Base-by-base conservation (phyloP, 2,113 vertebrate species). In the Gopherus evgoodei region DNA sequence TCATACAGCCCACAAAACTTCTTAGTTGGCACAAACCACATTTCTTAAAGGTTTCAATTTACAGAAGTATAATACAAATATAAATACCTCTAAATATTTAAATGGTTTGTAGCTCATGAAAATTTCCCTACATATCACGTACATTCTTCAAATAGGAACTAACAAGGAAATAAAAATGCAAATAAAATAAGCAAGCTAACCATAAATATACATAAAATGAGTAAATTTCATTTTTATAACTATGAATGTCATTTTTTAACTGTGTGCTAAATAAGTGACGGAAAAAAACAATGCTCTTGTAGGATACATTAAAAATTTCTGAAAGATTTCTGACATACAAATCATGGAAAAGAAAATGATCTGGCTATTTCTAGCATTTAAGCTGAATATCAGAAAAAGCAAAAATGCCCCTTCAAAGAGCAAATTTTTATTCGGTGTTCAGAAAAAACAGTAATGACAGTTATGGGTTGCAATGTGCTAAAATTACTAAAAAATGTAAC, bases 111-210 rank as follows among this genome's bases (percentile, higher is more conserved):
- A 91, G 87, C 92, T 88, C 83, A 90, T 44, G 84, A 81, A 83
- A 94, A 96, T 97, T 97, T 96, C 94, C 96, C 96, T 96, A 96
- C 97, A 95, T 93, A 91, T 94, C 90, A 72, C 92, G 95, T 96
- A 85, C 79, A 95, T 94, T 87, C 88, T 90, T 88, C 87, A 93
- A 93, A 93, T 98, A 95, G 89, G 86, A 96, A 81, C 90, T 89
- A 97, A 89, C 93, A 91, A 97, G 93, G 97, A 87, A 93, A 97
- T 97, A 90, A 97, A 95, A 79, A 97, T 96, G 97, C 97, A 97
- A 96, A 98, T 93, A 93, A 95, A 83, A 38, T 25, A 96, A 93
- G 93, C 44, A 80, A 88, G 81, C 75, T 85, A 62, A 44, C 93
- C 94, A 94, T 96, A 93, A 97, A 96, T 96, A 95, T 38, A 54